A percentile compares a stretch with the other conserved stretches of the same genome.
phyloP scores from a whole-genome alignment of 2,113 vertebrate genomes.

The Axis porcinus region DNA sequence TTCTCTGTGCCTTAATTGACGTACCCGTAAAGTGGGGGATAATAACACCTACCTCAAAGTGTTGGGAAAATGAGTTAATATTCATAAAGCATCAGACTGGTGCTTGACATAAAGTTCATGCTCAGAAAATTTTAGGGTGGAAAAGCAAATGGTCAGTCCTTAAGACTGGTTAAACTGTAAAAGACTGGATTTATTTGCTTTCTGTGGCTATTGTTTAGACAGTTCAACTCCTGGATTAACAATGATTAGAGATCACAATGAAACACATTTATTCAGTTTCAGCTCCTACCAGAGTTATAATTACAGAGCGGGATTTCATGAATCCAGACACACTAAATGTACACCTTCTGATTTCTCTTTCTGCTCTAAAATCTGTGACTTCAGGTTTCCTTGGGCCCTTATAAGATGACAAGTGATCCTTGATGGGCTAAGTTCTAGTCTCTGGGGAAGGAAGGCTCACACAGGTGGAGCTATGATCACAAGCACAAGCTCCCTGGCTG shows the following conservation, averaged over 20 bases:
- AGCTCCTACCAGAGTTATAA: not conserved
- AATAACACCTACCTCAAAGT: not conserved
- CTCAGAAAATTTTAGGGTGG: not conserved
- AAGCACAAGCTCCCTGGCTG: not conserved
- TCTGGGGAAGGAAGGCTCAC: not conserved
- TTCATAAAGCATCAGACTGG: not conserved
- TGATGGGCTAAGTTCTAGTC: not conserved
- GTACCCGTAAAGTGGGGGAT: not conserved
- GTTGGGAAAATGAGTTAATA: not conserved
- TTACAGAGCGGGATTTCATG: not conserved
- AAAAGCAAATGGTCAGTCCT: not conserved
- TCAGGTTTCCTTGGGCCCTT: not conserved
- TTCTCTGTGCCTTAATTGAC: not conserved
- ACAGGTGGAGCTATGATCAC: not conserved
- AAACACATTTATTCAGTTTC: conserved; percentile 11
- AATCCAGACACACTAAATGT: not conserved
- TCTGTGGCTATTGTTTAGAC: not conserved
- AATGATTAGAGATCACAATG: not conserved
- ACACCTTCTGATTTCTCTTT: not conserved
- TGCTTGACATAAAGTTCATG: not conserved
- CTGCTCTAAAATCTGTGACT: not conserved
- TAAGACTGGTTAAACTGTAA: not conserved
- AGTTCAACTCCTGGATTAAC: not conserved
- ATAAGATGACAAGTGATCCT: not conserved
- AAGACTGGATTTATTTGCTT: not conserved